Conservation (phyloP, 2,888 invertebrate genomes). For the Callimorpha dominula region DNA sequence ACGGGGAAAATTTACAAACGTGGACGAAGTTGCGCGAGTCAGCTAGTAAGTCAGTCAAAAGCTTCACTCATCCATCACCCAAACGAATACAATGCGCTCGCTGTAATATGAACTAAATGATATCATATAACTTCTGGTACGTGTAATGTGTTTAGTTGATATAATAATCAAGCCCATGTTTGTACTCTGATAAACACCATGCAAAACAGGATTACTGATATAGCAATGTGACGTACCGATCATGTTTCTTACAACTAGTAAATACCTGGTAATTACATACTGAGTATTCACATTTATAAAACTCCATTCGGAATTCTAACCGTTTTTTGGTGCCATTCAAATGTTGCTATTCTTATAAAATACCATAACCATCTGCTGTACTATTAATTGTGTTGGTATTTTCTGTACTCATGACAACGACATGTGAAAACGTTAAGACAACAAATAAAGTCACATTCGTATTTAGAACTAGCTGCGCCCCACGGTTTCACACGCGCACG, state of each 20-base stretch:
- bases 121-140: neutral
- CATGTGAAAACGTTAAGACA: too few relatives aligned
- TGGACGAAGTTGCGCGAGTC: too few relatives aligned
- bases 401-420: too few relatives aligned
- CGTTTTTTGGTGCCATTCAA: too few relatives aligned
- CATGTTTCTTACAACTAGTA: neutral
- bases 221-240: neutral
- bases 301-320: neutral
- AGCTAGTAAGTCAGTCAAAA: neutral
- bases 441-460: too few relatives aligned
- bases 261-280: neutral
- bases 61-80: neutral
- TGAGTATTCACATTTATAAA: neutral
- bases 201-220: neutral
- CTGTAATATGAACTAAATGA: neutral
- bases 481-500: too few relatives aligned
- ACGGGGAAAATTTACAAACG: too few relatives aligned
- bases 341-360: neutral
- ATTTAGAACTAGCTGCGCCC: too few relatives aligned
- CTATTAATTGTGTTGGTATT: neutral
- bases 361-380: neutral
- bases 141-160: neutral
- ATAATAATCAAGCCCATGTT: slow-evolving; percentile 4
- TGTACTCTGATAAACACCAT: slow-evolving; percentile 5
- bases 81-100: neutral